Conservation (phyloP, 2,888 invertebrate species). For the Troilus luridus region DNA sequence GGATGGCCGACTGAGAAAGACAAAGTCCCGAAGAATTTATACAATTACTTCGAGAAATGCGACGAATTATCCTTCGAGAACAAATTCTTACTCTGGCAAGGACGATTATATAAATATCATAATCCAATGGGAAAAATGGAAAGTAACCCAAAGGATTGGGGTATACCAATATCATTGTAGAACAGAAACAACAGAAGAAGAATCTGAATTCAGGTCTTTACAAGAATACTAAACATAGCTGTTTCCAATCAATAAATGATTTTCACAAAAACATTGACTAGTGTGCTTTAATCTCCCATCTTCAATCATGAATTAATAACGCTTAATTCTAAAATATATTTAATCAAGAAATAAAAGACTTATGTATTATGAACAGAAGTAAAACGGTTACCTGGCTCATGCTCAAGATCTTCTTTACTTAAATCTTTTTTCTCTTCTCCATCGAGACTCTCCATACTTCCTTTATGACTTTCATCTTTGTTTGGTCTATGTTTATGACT, state of each 20-base stretch:
- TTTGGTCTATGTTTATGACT: constrained; percentile 91
- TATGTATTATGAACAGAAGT: background rate
- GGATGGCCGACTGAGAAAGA: too few species aligned
- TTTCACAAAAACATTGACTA: background rate
- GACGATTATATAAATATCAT: too few species aligned
- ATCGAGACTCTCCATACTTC: constrained; percentile 87
- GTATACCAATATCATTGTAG: too few species aligned
- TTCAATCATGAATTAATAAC: constrained; percentile 49
- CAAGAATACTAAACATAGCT: too few species aligned
- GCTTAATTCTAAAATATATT: background rate
- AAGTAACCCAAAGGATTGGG: too few species aligned
- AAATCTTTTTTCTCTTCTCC: constrained; percentile 88
- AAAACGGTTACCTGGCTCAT: constrained; percentile 77
- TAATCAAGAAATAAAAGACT: background rate
- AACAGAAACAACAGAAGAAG: too few species aligned
- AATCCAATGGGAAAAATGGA: too few species aligned
- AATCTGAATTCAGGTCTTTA: too few species aligned
- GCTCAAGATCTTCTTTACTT: constrained; percentile 90
- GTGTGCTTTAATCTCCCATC: background rate
- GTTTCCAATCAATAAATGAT: background rate
- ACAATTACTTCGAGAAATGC: too few species aligned
- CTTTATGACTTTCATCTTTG: constrained; percentile 93
- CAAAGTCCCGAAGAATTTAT: too few species aligned
- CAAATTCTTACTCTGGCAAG: too few species aligned
- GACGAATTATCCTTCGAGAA: too few species aligned